Percentiles rank a stretch among this genome's conserved stretches.
Conservation (phyloP, 2,888 invertebrate genomes). For the Brachypterus glaber region DNA sequence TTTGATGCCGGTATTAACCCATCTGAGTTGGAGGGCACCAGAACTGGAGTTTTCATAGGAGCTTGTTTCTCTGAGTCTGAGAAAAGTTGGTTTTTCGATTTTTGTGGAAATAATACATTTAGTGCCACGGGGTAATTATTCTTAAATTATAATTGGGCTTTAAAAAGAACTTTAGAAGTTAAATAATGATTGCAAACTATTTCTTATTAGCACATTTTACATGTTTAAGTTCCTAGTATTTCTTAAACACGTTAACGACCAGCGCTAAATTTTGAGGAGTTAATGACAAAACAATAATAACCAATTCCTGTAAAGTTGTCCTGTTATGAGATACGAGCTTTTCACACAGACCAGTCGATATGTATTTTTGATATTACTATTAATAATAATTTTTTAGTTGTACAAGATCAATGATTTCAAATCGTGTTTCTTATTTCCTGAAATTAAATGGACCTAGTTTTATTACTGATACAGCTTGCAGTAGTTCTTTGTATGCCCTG, state of each 20-base stretch:
- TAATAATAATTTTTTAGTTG: conserved; percentile 19
- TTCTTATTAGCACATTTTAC: too few species aligned
- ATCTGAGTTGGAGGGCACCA: conserved; percentile 56
- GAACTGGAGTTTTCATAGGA: conserved; percentile 73
- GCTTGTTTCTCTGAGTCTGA: conserved; percentile 69
- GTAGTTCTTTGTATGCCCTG: conserved; percentile 82
- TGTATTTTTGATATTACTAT: too few species aligned
- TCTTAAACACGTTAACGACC: too few species aligned
- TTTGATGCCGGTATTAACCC: conserved; percentile 61
- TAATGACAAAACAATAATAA: too few species aligned
- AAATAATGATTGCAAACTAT: too few species aligned
- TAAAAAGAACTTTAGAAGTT: too few species aligned
- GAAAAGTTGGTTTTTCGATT: conserved; percentile 63
- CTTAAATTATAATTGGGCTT: too few species aligned
- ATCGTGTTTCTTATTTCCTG: conserved; percentile 80
- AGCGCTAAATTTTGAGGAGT: too few species aligned
- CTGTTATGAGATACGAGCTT: too few species aligned
- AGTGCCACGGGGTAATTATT: conserved; percentile 47
- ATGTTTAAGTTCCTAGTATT: too few species aligned
- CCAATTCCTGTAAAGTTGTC: too few species aligned
- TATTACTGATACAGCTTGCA: conserved; percentile 87
- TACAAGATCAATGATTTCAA: conserved; percentile 82
- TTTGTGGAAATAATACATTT: conserved; percentile 48
- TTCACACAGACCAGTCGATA: too few species aligned
- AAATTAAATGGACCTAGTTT: conserved; percentile 84